Evolutionary conservation across 2,888 invertebrate species (phyloP), one percentile per base, ranked within the genome.

Genomic region (Ophion obscuratus): DNA sequence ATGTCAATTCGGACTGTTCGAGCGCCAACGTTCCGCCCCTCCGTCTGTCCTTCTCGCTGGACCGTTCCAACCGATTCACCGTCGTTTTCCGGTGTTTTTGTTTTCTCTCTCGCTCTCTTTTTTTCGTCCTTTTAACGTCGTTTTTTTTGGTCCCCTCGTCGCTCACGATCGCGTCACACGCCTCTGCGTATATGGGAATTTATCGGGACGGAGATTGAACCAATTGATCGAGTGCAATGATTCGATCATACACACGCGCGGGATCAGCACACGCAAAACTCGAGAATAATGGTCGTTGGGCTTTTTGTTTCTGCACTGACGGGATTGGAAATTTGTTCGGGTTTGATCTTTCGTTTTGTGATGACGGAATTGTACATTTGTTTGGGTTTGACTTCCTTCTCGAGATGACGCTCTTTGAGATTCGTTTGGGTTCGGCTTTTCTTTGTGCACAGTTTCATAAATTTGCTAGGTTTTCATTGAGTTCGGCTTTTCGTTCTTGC

Each of bases 201-300:
- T 84, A 86, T 86, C 66, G 81, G 75, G 70, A 79, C 84, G 62
- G 68, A 77, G 84, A 86, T 86, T 81, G 86, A 81, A 81, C 86
- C 84, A 86, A 86, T 86, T 86, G 83, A 86, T 86, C 84, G 78
- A 83, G 66, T 78, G 81, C 84, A 73, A 59, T 81, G 86, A 80
- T 77, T 81, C 74, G 77, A 84, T 61, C 57, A 62, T 59, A 74
- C 73, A 20, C 59, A 81, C 64, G 44, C 20, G 20, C 17, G 31
- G 47, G 40, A 70, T 75, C 27, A 31, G 20, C 62, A 27, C 40
- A 5, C 47, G 20, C 24, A 57, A 70, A 7, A 47, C 17, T 82
- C 20, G 71, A 31, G 40, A 53, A 14, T 40, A 14, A 66, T 27
- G 53, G 40, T 64, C 70, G 47, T 76, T 62, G 36, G 67, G 71